Percentiles rank a stretch among this genome's conserved stretches.
phyloP scores from a whole-genome alignment of 1,140 invertebrate species.

The Scaptodrosophila lebanonensis region DNA sequence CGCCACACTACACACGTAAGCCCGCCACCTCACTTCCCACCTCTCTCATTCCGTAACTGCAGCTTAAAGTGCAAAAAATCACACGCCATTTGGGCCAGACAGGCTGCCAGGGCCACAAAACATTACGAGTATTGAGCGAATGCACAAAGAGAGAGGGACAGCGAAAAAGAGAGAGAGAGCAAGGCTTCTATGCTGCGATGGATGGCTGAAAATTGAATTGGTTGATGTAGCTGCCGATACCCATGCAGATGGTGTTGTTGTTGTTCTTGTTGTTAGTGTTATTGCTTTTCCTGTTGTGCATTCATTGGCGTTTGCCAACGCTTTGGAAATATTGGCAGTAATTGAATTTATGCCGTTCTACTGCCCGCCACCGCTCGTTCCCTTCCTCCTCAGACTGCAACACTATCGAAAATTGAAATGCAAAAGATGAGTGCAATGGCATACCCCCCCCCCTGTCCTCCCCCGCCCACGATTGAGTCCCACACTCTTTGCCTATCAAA shows the following conservation, averaged over 20 bases:
- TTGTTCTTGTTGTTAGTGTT: conserved; percentile 20
- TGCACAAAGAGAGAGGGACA: conserved; percentile 11
- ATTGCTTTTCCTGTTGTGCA: too few relatives aligned
- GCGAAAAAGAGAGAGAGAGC: conserved; percentile 1
- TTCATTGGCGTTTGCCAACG: conserved; percentile 39
- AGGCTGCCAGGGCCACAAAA: too few relatives aligned
- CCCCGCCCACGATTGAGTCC: background rate
- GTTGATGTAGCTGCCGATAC: too few relatives aligned
- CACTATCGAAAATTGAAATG: conserved; percentile 54
- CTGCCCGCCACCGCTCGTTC: too few relatives aligned
- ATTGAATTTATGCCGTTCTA: conserved; percentile 63
- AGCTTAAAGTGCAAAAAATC: conserved; percentile 64
- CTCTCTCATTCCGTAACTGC: conserved; percentile 33
- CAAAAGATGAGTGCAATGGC: conserved; percentile 51
- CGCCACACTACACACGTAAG: conserved; percentile 1
- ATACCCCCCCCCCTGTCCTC: background rate
- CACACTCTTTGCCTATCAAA: too few relatives aligned
- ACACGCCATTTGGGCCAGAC: too few relatives aligned
- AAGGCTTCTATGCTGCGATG: conserved; percentile 22
- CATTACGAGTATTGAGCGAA: too few relatives aligned
- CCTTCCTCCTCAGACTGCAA: too few relatives aligned
- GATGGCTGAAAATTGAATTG: conserved; percentile 66
- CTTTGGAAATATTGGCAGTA: conserved; percentile 61
- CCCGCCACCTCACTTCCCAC: conserved; percentile 10
- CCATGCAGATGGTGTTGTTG: too few relatives aligned